Evolutionary conservation across 1,140 invertebrate genomes (phyloP).

Genomic region (Pseudobourletiella spinata): DNA sequence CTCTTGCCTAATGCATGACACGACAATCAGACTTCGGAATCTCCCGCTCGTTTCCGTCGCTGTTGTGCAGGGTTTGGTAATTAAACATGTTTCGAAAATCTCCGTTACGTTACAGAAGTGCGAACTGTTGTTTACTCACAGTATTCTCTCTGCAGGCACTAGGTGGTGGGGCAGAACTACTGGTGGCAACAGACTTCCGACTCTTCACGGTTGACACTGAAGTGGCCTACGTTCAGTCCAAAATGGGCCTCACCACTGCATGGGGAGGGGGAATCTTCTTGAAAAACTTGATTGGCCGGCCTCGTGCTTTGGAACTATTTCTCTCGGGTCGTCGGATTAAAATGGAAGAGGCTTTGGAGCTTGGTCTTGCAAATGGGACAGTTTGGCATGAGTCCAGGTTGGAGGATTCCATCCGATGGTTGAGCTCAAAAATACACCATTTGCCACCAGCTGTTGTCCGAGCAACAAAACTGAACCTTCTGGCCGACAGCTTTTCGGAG

Average conservation of each 20-base stretch:
- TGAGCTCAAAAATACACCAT: constrained; percentile 36
- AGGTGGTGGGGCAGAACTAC: constrained; percentile 53
- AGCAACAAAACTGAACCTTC: constrained; percentile 43
- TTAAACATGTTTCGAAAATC: no score
- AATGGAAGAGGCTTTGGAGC: constrained; percentile 40
- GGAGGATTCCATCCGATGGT: constrained; percentile 40
- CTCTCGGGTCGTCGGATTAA: constrained; percentile 38
- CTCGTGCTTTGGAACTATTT: constrained; percentile 45
- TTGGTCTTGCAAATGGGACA: constrained; percentile 41
- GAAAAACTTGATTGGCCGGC: constrained; percentile 42
- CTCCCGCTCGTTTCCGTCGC: constrained; percentile 49
- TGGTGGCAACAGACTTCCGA: constrained; percentile 50
- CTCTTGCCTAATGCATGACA: constrained; percentile 47
- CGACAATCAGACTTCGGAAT: constrained; percentile 43
- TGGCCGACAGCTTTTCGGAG: constrained; percentile 37
- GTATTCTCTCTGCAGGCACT: constrained; percentile 41
- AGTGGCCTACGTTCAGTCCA: constrained; percentile 49
- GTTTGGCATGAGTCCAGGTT: constrained; percentile 32
- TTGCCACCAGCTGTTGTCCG: constrained; percentile 38
- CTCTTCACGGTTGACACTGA: constrained; percentile 40
- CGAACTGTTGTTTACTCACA: no score
- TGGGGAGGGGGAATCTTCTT: constrained; percentile 50
- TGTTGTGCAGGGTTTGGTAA: constrained; percentile 46
- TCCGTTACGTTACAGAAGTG: no score
- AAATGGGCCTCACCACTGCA: constrained; percentile 50